Percentiles rank a stretch among this genome's conserved stretches.
Evolutionary conservation across 1,140 invertebrate species (phyloP).

Genomic region (Sipha flava): DNA sequence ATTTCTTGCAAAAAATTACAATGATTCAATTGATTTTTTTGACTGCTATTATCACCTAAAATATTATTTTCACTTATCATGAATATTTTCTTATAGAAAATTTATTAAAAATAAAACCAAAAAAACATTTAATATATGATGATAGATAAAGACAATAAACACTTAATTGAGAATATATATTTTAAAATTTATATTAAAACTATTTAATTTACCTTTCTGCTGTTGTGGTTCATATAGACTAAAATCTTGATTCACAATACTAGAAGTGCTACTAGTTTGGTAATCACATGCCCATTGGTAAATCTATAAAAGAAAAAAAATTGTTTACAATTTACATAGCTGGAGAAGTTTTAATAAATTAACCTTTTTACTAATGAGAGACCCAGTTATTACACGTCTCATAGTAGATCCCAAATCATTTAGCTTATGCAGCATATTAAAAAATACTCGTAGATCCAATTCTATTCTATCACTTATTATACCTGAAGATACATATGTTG

Average conservation of each 20-base stretch:
- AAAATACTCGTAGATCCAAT: constrained; percentile 5
- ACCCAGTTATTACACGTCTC: constrained; percentile 81
- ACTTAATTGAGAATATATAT: too few relatives aligned
- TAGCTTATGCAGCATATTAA: constrained; percentile 56
- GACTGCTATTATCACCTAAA: constrained; percentile 37
- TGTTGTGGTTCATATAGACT: background rate
- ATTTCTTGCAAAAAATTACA: constrained; percentile 87
- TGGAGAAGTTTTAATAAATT: background rate
- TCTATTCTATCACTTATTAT: too few relatives aligned
- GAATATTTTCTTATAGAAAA: too few relatives aligned
- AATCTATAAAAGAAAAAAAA: background rate
- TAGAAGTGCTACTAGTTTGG: background rate
- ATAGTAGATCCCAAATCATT: constrained; percentile 92
- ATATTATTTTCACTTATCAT: background rate
- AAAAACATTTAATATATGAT: too few relatives aligned
- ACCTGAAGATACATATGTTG: too few relatives aligned
- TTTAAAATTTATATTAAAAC: too few relatives aligned
- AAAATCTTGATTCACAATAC: background rate
- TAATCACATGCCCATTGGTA: constrained; percentile 17
- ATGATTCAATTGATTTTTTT: constrained; percentile 59
- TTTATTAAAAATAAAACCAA: too few relatives aligned
- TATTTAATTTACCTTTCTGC: too few relatives aligned
- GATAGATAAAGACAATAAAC: too few relatives aligned
- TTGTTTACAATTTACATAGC: background rate
- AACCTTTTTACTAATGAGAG: constrained; percentile 59